Conservation (phyloP, 2,888 invertebrate genomes). For the Mythimna lalbum region DNA sequence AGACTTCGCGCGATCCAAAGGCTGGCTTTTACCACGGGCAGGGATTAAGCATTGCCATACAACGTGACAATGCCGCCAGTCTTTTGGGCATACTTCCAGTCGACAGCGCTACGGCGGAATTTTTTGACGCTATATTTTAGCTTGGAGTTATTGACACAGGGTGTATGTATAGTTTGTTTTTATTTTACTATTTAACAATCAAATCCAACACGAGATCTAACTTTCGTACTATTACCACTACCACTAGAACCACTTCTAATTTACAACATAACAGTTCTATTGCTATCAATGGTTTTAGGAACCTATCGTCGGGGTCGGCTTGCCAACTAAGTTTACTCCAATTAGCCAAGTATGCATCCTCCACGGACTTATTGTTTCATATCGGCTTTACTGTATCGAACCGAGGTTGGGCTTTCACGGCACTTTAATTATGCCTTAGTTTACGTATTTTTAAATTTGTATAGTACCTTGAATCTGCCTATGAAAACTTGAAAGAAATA, state of each 20-base stretch:
- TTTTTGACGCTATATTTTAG: too few relatives aligned
- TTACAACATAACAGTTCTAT: conserved; percentile 11
- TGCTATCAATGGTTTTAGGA: conserved; percentile 23
- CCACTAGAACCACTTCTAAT: conserved; percentile 10
- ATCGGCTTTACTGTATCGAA: conserved; percentile 12
- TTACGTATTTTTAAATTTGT: too few relatives aligned
- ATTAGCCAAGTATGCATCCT: conserved; percentile 39
- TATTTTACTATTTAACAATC: neutral
- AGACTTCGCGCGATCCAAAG: too few relatives aligned
- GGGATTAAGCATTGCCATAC: too few relatives aligned
- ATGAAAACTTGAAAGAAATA: too few relatives aligned
- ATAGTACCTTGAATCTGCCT: too few relatives aligned
- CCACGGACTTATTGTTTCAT: conserved; percentile 40
- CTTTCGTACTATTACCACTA: neutral
- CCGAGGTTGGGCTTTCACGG: neutral
- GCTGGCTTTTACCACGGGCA: too few relatives aligned
- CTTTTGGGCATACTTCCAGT: too few relatives aligned
- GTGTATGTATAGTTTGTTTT: too few relatives aligned
- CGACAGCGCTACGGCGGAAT: too few relatives aligned
- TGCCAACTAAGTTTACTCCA: conserved; percentile 34
- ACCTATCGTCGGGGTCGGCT: conserved; percentile 7
- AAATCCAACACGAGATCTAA: neutral
- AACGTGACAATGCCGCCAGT: too few relatives aligned
- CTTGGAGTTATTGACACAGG: too few relatives aligned
- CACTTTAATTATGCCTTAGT: neutral